Evolutionary conservation across 2,113 vertebrate species (phyloP).

Genomic region (Mirza zaza): DNA sequence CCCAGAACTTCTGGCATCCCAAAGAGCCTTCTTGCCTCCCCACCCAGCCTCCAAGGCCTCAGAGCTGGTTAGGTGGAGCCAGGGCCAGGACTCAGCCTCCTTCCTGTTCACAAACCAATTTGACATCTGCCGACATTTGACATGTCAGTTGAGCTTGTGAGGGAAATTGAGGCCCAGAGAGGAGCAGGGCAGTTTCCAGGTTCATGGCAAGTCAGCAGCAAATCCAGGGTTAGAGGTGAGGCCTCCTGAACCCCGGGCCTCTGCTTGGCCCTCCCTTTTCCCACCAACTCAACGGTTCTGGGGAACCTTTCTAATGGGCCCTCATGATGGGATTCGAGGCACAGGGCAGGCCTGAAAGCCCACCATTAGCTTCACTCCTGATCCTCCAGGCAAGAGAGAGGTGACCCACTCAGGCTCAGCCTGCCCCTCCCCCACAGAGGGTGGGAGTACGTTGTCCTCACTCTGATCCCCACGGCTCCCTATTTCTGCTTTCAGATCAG

Average conservation of each 20-base stretch:
- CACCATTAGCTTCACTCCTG: background rate
- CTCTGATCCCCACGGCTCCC: background rate
- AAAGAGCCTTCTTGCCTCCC: background rate
- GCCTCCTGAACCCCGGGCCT: background rate
- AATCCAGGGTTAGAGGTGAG: background rate
- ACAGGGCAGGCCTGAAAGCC: background rate
- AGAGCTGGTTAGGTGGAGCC: background rate
- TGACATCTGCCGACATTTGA: background rate
- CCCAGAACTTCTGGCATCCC: background rate
- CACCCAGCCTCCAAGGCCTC: accelerated
- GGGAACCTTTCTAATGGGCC: background rate
- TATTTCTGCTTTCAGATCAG: background rate
- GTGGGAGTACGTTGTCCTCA: background rate
- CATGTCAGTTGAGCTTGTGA: background rate
- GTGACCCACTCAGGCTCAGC: background rate
- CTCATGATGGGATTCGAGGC: background rate
- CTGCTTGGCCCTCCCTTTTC: background rate
- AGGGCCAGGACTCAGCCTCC: background rate
- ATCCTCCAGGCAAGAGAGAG: background rate
- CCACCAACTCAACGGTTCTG: background rate
- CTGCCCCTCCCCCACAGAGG: background rate
- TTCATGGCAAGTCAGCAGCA: background rate
- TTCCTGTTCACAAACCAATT: background rate
- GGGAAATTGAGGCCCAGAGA: background rate
- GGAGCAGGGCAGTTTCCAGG: background rate